phyloP scores from a whole-genome alignment of 2,888 invertebrate species.

The Augiades crinisus region DNA sequence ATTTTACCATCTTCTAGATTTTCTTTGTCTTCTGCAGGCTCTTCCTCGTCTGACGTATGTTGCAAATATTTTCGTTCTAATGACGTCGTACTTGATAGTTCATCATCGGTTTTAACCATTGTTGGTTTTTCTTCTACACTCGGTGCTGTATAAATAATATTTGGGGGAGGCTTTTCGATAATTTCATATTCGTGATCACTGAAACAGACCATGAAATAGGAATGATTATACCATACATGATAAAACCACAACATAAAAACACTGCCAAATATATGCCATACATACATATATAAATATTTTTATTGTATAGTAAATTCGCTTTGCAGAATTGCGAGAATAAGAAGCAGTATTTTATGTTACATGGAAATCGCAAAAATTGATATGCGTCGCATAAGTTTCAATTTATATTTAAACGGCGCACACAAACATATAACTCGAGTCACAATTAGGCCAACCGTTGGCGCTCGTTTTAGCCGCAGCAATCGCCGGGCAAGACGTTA shows the following conservation, averaged over 20 bases:
- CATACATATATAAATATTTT: not conserved
- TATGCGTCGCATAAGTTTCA: slow-evolving; percentile 51
- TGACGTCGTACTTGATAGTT: slow-evolving; percentile 74
- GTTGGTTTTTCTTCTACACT: slow-evolving; percentile 59
- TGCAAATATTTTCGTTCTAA: slow-evolving; percentile 71
- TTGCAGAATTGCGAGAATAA: slow-evolving; percentile 30
- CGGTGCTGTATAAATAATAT: slow-evolving; percentile 62
- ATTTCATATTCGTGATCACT: slow-evolving; percentile 98
- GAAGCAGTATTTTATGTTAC: slow-evolving; percentile 26
- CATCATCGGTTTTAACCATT: slow-evolving; percentile 70
- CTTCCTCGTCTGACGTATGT: slow-evolving; percentile 76
- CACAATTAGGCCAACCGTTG: slow-evolving; percentile 76
- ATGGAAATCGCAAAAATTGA: slow-evolving; percentile 52
- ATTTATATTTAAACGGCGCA: slow-evolving; percentile 72
- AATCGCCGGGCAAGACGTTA: slow-evolving; percentile 61
- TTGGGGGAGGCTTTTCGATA: slow-evolving; percentile 85
- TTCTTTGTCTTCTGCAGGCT: slow-evolving; percentile 58
- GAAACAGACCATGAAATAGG: slow-evolving; percentile 55
- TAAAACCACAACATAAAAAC: too few relatives aligned
- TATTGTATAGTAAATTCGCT: slow-evolving; percentile 40
- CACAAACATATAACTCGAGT: slow-evolving; percentile 56
- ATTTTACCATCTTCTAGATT: slow-evolving; percentile 46
- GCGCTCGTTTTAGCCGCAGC: slow-evolving; percentile 79
- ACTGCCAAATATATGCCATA: too few relatives aligned
- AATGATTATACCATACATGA: not conserved